Base-by-base conservation (phyloP, 2,797 vertebrate genomes). In the Ambastaia sidthimunki region DNA sequence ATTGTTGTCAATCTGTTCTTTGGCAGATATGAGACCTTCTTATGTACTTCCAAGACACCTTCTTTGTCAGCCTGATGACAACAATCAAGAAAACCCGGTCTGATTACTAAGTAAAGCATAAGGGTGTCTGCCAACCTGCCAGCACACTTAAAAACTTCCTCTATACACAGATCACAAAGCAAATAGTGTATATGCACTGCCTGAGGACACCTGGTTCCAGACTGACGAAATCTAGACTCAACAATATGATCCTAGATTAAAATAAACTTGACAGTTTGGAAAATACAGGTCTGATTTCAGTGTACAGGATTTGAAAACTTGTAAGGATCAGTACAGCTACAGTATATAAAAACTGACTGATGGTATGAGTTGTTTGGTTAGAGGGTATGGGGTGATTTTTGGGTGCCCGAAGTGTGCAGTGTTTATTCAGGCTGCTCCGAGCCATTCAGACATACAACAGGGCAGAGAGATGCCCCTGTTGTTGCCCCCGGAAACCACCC, bases 401-500 rank as follows among this genome's bases (percentile, higher is more conserved):
- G 50, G 50, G 1, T 59, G 44, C 25, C 23, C 41, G 60, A 78
- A 63, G 67, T 71, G 57, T 54, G 71, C 50, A 67, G 62, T 21
- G 23, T 80, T 47, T 57, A 80, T 48, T 66, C 60, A 55, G 15
- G 23, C 74, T 47, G 25, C 34, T 74, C 63, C 34, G 60, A 34
- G 68, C 78, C 37, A 69, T 74, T 76, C 25, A 28, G 4, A n/a
- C 50, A 57, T 25, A 68, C 74, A 76, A 54, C 15, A 19, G 44
- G 34, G 48, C 11, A 44, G 28, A 66, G 57, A 78, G 72, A 82
- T 63, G 72, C 72, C 69, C 76, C 66, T 66, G 65, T 52, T 78
- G 79, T 87, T 80, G 82, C 84, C 84, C 87, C 68, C 67, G 47
- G 72, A 87, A 86, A 89, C 86, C 55, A 78, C 81, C 72, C 76